Evolutionary conservation across 1,140 invertebrate species (phyloP), one percentile per base, ranked within the genome.

Genomic region (Neodiprion virginianus): DNA sequence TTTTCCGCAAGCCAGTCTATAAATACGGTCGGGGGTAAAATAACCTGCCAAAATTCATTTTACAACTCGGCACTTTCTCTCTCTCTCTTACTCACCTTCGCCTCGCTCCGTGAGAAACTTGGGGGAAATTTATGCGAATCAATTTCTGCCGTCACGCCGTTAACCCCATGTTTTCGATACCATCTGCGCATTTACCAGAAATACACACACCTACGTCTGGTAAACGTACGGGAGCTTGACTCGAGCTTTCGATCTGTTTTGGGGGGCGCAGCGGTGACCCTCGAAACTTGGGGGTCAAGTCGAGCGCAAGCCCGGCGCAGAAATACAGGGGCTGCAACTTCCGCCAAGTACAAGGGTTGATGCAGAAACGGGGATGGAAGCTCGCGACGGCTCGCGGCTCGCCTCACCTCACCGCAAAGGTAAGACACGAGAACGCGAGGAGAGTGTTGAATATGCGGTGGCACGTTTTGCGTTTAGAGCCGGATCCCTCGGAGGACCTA

Each of bases 401-500:
- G 28, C 28, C 28, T 40, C 0, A 17, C n/a, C 4, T 61, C 53
- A 61, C 53, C 53, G 53, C n/a, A 14, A 61, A 61, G 53, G 53
- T 61, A 61, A 61, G 53, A 61, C 53, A 61, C 53, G 8, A 61
- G 53, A 61, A 61, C 53, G 53, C 11, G 53, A 61, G 53, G 5
- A 17, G 8, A 61, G 8, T 61, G 53, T 61, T 61, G 8, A 61
- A 61, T 61, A 61, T 61, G 53, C 53, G 53, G 53, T 61, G 53
- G 53, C 53, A 61, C 53, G 53, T 61, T 61, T 61, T 61, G 53
- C 53, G 53, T 61, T 61, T 61, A 61, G 53, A 61, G 53, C 11
- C 53, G 53, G 53, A 61, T 61, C 53, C n/a, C 53, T 61, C 53
- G 53, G n/a, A 61, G 53, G 53, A 61, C 53, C 53, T 61, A 61